These are phyloP conservation scores for Acomys russatus DNA, from an alignment of 2,797 vertebrate genomes.

Conservation along the genomic window DNA sequence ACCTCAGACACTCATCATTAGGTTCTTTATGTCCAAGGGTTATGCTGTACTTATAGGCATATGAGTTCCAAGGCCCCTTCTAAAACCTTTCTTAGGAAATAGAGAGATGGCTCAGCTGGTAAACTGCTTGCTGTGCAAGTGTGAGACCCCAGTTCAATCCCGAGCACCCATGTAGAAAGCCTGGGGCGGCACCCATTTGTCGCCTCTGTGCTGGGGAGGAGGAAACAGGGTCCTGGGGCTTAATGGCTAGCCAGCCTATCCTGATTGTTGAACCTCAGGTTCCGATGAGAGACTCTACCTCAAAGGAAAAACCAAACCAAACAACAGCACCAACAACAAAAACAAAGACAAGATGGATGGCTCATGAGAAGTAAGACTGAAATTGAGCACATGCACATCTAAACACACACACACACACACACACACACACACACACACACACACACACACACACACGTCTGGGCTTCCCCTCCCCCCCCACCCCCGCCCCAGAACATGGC, in stretches of 20 bases:
- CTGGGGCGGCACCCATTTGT: not conserved
- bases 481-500: not conserved
- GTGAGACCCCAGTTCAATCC: not conserved
- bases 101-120: not conserved
- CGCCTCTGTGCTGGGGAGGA: not conserved
- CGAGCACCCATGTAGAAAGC: not conserved
- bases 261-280: not conserved
- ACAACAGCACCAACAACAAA: not conserved
- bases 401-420: not conserved
- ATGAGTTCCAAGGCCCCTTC: constrained; percentile 7
- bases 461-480: not conserved
- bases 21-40: constrained; percentile 15
- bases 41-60: not conserved
- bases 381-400: not conserved
- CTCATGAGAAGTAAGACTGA: not conserved
- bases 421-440: not conserved
- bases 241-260: not conserved
- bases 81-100: constrained; percentile 28
- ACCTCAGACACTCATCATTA: not conserved
- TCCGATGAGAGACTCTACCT: not conserved
- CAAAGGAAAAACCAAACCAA: not conserved
- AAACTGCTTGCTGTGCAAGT: not conserved
- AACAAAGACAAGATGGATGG: not conserved
- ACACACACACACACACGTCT: not conserved
- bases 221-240: not conserved